Base-by-base conservation (phyloP, 1,140 invertebrate species). In the Papilio helenus region DNA sequence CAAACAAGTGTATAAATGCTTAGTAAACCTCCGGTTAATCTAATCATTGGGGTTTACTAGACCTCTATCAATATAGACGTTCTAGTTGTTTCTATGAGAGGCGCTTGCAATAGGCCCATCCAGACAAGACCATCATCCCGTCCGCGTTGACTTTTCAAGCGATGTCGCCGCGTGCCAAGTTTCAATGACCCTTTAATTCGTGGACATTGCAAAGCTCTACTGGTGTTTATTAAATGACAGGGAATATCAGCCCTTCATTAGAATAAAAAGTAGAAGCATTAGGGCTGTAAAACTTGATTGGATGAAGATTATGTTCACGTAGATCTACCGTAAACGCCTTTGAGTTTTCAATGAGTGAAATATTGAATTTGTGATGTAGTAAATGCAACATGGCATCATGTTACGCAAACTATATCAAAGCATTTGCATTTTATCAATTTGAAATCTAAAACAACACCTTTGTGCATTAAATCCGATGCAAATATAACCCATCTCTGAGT, bases 141-240 rank as follows among this genome's bases (percentile, higher is more conserved):
- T 68, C 14, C 23, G 26, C 61, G 58, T 65, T 26, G 26, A 68
- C 23, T 68, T 58, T 58, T 68, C 61, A 10, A 65, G 58, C 58
- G 61, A 16, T 29, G 61, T 16, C 20, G 23, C 58, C 61, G 14
- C 26, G 61, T 68, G 61, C 61, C 61, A 68, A 68, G 23, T 68
- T 68, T 68, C 61, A 68, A 68, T 68, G 61, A 68, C 61, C 61
- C 61, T 68, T 68, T 61, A 68, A 68, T 29, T 68, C 26, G 61
- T 16, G 61, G 61, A 34, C 14, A 68, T 68, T 68, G 14, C 58
- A 34, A 68, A 68, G 61, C 23, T 68, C 61, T 68, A 26, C 61
- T 29, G 4, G 26, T 68, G 61, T 68, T 68, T 65, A 29, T 23
- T 29, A 29, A 34, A 68, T 29, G 14, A 58, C 20, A 58, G 20